Conservation (phyloP, 2,113 vertebrate species). For the Vulpes ferrilata region DNA sequence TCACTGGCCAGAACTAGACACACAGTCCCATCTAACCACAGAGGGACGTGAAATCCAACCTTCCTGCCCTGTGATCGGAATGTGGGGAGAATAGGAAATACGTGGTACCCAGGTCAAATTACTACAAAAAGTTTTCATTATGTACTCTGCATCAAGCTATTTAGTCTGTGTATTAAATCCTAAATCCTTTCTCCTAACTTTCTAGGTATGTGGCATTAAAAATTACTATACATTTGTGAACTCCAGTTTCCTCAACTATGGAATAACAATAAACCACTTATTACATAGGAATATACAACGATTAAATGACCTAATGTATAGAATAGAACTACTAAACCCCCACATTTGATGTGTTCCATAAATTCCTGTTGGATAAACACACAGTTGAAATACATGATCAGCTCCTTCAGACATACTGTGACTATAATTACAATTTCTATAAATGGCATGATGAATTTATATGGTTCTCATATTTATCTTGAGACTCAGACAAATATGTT, state of each 20-base stretch:
- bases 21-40: not conserved
- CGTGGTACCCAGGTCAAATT: not conserved
- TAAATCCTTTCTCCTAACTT: not conserved
- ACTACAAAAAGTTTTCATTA: not conserved
- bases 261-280: not conserved
- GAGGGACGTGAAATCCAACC: not conserved
- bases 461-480: not conserved
- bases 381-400: not conserved
- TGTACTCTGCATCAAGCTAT: not conserved
- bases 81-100: not conserved
- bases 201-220: not conserved
- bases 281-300: not conserved
- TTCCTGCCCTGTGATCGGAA: not conserved
- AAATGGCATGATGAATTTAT: not conserved
- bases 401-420: not conserved
- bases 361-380: not conserved
- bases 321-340: not conserved
- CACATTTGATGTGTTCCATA: not conserved
- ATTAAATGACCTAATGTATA: not conserved
- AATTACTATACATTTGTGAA: not conserved
- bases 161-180: not conserved
- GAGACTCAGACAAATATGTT: constrained; percentile 23
- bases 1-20: not conserved
- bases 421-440: constrained; percentile 31
- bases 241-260: not conserved